Evolutionary conservation across 2,888 invertebrate genomes (phyloP).

Genomic region (Tenthredo mesomela): DNA sequence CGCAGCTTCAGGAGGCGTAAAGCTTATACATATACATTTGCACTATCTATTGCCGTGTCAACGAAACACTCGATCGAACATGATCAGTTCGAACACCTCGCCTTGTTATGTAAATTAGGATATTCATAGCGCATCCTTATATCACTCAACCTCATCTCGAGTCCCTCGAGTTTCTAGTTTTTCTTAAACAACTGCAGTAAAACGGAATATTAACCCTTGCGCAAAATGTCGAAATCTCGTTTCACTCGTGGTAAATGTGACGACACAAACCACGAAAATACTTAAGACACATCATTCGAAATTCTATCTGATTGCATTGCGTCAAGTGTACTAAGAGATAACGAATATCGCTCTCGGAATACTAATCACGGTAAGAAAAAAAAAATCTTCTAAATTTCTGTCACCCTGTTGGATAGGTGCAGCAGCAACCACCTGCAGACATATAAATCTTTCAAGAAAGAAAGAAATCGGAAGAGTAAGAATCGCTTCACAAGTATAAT

Average conservation of each 20-base stretch:
- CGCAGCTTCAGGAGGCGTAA: conserved; percentile 48
- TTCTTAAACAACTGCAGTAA: not conserved
- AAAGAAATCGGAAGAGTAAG: not conserved
- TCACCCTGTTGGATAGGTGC: not conserved
- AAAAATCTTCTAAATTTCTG: not conserved
- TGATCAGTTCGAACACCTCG: conserved; percentile 42
- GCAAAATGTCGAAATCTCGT: not conserved
- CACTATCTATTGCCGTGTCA: conserved; percentile 41
- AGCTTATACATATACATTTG: conserved; percentile 34
- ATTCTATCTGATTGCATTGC: not conserved
- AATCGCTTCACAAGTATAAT: not conserved
- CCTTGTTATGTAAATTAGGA: conserved; percentile 35
- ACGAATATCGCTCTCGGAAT: not conserved
- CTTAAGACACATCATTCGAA: not conserved
- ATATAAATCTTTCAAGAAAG: not conserved
- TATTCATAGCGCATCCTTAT: conserved; percentile 8
- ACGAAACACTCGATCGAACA: conserved; percentile 52
- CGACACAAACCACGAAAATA: not conserved
- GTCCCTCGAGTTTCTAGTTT: not conserved
- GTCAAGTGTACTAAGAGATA: not conserved
- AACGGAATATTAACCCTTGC: not conserved
- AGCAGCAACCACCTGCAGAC: not conserved
- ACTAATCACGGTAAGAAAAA: not conserved
- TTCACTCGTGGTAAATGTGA: not conserved
- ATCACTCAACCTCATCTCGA: not conserved